Percentiles rank a stretch among this genome's conserved stretches.
These are phyloP conservation scores for Pollenia griseotomentosa DNA, from an alignment of 2,888 invertebrate genomes.

Conservation along the genomic window DNA sequence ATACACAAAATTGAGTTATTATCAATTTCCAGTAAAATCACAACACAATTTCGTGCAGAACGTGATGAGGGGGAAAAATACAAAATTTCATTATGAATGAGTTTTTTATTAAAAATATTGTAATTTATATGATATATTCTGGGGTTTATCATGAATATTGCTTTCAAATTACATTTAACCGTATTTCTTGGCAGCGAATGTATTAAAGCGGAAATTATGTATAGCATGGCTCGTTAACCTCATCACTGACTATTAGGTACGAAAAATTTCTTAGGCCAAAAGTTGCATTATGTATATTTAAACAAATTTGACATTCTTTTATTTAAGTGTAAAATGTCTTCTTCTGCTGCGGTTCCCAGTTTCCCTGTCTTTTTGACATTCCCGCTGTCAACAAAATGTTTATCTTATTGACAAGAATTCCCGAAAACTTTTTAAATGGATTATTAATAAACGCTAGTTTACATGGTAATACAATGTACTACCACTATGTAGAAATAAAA, in stretches of 20 bases:
- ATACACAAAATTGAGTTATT: slow-evolving; percentile 8
- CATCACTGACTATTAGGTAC: slow-evolving; percentile 54
- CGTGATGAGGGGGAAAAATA: slow-evolving; percentile 7
- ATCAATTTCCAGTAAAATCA: slow-evolving; percentile 22
- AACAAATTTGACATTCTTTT: no score
- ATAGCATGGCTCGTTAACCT: slow-evolving; percentile 80
- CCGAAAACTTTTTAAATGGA: no score
- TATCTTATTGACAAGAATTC: no score
- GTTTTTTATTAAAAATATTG: slow-evolving; percentile 8
- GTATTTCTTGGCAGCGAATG: slow-evolving; percentile 77
- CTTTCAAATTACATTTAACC: slow-evolving; percentile 74
- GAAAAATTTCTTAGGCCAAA: background rate
- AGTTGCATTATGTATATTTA: no score
- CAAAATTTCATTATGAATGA: slow-evolving; percentile 39
- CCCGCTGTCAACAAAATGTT: no score
- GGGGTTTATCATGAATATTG: slow-evolving; percentile 32
- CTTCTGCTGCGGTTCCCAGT: no score
- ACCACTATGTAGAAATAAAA: no score
- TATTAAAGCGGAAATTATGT: slow-evolving; percentile 81
- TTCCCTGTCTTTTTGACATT: no score
- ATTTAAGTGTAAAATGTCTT: no score
- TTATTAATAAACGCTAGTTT: no score
- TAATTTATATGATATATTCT: slow-evolving; percentile 15
- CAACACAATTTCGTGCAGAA: background rate
- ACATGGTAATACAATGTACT: no score